These are phyloP conservation scores for Arion vulgaris DNA, from an alignment of 1,140 invertebrate species.

Conservation along the genomic window DNA sequence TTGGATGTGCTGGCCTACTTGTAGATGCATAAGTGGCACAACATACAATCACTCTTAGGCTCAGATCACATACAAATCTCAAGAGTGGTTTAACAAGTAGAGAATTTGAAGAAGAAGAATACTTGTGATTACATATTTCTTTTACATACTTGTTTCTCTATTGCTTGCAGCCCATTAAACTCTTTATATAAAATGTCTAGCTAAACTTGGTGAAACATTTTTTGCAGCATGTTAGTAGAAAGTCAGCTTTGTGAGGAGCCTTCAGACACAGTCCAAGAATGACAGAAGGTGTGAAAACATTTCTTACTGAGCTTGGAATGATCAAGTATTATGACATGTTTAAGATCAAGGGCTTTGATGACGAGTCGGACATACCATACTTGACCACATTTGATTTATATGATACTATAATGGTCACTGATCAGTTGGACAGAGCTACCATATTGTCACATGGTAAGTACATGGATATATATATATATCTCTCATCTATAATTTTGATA, in stretches of 20 bases:
- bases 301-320: constrained; percentile 59
- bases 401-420: constrained; percentile 7
- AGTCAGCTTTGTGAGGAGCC: neutral
- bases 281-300: constrained; percentile 56
- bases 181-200: too few species aligned
- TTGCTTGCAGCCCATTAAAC: neutral
- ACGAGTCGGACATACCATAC: constrained; percentile 57
- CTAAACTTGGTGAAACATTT: too few species aligned
- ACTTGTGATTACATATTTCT: too few species aligned
- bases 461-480: neutral
- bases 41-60: too few species aligned
- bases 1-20: too few species aligned
- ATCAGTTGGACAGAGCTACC: neutral
- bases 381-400: constrained; percentile 54
- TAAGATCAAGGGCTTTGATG: constrained; percentile 62
- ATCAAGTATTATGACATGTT: constrained; percentile 62
- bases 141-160: too few species aligned
- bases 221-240: too few species aligned
- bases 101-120: too few species aligned
- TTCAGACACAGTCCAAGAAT: constrained; percentile 24
- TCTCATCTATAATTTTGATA: too few species aligned
- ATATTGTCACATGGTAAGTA: constrained; percentile 20
- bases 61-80: too few species aligned
- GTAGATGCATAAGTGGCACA: too few species aligned
- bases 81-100: too few species aligned